A percentile compares a stretch with the other conserved stretches of the same genome.
phyloP scores from a whole-genome alignment of 2,113 vertebrate species.

The Grammomys surdaster region DNA sequence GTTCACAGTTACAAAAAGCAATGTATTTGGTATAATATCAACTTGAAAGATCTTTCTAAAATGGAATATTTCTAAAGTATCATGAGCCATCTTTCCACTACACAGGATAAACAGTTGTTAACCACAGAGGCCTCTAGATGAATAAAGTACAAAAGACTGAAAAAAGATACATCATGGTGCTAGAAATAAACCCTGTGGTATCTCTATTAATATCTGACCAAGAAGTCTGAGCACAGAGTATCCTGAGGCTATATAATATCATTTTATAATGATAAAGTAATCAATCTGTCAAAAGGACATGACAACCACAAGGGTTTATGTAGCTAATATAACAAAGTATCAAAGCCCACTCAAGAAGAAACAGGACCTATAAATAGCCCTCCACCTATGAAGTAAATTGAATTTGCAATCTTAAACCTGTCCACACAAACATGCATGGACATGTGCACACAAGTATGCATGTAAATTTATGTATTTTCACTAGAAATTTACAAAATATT shows the following conservation, averaged over 20 bases:
- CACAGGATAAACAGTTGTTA: neutral
- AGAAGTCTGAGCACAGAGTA: neutral
- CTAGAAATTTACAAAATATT: neutral
- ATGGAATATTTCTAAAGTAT: neutral
- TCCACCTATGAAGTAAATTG: neutral
- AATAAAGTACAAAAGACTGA: neutral
- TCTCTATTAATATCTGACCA: neutral
- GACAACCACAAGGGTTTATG: neutral
- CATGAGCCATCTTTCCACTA: neutral
- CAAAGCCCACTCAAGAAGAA: neutral
- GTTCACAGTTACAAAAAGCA: neutral
- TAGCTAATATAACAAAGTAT: neutral
- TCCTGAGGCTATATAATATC: neutral
- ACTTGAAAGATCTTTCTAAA: neutral
- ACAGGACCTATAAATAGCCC: neutral
- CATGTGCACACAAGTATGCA: neutral
- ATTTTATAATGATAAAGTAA: slow-evolving; percentile 21
- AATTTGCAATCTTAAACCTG: neutral
- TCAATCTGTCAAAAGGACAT: neutral
- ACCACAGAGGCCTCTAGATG: neutral
- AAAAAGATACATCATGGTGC: neutral
- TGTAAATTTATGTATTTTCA: neutral
- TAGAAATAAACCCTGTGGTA: neutral
- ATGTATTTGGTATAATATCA: too few relatives aligned
- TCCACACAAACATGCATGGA: neutral